Evolutionary conservation across 2,797 vertebrate genomes (phyloP).

Genomic region (Enteromius afrohamiltoni): DNA sequence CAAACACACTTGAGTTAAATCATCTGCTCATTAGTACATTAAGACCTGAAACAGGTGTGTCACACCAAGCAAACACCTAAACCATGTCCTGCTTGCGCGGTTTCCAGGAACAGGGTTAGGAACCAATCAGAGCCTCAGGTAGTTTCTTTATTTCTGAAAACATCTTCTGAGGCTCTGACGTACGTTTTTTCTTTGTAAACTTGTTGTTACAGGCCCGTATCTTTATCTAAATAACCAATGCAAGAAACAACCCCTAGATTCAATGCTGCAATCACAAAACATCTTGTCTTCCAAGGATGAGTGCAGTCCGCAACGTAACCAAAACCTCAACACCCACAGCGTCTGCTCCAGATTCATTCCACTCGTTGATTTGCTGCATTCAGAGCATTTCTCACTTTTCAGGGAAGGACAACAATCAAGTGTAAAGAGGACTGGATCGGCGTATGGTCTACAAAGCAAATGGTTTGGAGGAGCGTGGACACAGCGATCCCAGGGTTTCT

Average conservation of each 20-base stretch:
- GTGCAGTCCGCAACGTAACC: neutral
- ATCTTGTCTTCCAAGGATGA: neutral
- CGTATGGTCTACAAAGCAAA: neutral
- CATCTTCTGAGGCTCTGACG: neutral
- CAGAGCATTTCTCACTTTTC: neutral
- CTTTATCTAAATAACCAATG: neutral
- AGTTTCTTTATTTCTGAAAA: neutral
- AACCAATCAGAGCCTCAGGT: neutral
- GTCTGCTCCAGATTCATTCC: neutral
- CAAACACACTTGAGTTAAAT: neutral
- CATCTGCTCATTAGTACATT: neutral
- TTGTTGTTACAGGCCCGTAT: neutral
- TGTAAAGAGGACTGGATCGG: neutral
- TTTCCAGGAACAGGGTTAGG: neutral
- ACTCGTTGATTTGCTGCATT: neutral
- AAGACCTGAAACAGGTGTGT: neutral
- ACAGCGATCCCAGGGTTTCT: neutral
- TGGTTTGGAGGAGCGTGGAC: neutral
- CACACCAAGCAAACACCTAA: neutral
- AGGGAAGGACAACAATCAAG: neutral
- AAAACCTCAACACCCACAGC: conserved; percentile 9
- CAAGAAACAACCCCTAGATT: neutral
- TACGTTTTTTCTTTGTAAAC: neutral
- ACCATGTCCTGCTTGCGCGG: too few species aligned
- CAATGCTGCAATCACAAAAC: neutral